A percentile compares a stretch with the other conserved stretches of the same genome.
phyloP scores from a whole-genome alignment of 2,113 vertebrate genomes.

The Catharus fuscescens region DNA sequence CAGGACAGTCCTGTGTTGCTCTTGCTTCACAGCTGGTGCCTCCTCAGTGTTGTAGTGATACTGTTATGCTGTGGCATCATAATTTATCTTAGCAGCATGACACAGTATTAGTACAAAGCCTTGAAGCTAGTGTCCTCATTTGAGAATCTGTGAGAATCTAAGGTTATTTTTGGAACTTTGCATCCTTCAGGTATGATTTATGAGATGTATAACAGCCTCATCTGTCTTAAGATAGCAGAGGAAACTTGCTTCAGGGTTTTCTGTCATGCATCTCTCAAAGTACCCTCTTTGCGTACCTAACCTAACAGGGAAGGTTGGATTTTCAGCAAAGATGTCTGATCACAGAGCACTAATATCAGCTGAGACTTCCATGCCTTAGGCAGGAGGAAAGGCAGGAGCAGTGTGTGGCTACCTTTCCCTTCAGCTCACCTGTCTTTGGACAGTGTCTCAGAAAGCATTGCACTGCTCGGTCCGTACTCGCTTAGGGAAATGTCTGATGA shows the following conservation, averaged over 20 bases:
- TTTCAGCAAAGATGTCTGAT: neutral
- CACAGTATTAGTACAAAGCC: neutral
- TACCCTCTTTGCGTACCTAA: neutral
- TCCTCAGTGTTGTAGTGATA: neutral
- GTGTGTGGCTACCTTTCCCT: neutral
- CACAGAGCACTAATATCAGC: neutral
- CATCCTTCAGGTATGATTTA: neutral
- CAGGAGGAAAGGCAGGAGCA: neutral
- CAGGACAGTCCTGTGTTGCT: neutral
- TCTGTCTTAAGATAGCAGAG: neutral
- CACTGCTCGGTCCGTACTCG: fast-evolving
- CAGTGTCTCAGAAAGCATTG: fast-evolving
- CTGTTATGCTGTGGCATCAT: neutral
- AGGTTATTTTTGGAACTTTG: neutral
- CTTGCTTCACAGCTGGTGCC: neutral
- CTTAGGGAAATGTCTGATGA: neutral
- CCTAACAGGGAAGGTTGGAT: neutral
- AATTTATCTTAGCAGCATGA: neutral
- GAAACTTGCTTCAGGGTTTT: neutral
- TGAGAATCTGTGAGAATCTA: neutral
- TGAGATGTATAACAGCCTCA: neutral
- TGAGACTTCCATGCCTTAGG: neutral
- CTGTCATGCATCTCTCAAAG: neutral
- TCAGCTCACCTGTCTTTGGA: neutral
- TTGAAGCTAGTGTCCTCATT: neutral